Base-by-base conservation (phyloP, 1,140 invertebrate species). In the Aphaenogaster ashmeadi region DNA sequence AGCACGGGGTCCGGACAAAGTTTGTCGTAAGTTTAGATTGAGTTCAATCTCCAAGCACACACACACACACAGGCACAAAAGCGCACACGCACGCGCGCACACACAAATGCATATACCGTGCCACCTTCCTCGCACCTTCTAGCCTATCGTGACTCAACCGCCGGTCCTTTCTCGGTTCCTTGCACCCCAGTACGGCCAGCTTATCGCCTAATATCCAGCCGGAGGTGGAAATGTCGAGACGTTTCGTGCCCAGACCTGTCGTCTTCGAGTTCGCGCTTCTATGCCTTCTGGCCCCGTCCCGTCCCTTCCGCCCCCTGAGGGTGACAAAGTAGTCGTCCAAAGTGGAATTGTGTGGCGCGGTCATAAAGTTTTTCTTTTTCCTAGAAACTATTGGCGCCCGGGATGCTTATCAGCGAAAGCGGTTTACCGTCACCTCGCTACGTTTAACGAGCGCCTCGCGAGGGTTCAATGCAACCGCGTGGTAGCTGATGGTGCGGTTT, bases 21-120 rank as follows among this genome's bases (percentile, higher is more conserved):
- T 92, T 93, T 79, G 92, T 89, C 86, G 83, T 87, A 92, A 93
- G 74, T 93, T 93, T 93, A 92, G 92, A 93, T 93, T 91, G 91
- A 92, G 91, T 92, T 92, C 92, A 91, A 93, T 92, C 87, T 89
- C 64, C 44, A 74, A 75, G 44, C 69, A 21, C 58, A 44, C 41
- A 56, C 36, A 33, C 18, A 21, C 38, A 56, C 21, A 13, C 6
- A 18, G 6, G 8, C 62, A 18, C 33, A 11, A 0, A 5, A 2
- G 5, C 27, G 27, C 4, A 18, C 62, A n/a, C 33, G 5, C 15
- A 18, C 3, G 9, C 33, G 11, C 13, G 9, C 13, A 44, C 38
- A 27, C 64, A 47, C 66, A 67, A 21, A 27, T 27, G 56, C 7
- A 58, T 21, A 5, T 18, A 21, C 13, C 60, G 50, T 75, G 44